Evolutionary conservation across 2,113 vertebrate genomes (phyloP).

Genomic region (Sterna hirundo): DNA sequence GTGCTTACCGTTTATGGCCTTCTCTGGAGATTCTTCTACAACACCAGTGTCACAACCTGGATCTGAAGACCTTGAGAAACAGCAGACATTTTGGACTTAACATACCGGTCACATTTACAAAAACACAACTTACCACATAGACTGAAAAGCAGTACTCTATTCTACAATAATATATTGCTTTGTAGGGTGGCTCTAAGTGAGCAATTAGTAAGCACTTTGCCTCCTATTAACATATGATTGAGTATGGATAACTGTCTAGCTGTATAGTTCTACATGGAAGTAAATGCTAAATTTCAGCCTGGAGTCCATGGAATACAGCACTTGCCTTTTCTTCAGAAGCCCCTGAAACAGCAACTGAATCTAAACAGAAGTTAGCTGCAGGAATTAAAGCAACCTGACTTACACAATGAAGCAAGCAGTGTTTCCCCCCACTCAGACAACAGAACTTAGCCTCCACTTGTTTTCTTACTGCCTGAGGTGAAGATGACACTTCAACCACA

Average conservation of each 20-base stretch:
- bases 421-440: background rate
- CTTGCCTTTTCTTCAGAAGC: background rate
- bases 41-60: conserved; percentile 75
- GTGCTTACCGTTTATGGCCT: conserved; percentile 79
- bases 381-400: background rate
- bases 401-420: background rate
- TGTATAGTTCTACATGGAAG: background rate
- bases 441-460: background rate
- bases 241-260: background rate
- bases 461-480: background rate
- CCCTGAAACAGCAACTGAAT: background rate
- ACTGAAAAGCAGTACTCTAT: background rate
- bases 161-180: background rate
- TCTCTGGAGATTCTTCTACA: conserved; percentile 94
- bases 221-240: background rate
- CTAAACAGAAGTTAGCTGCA: background rate
- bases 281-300: background rate
- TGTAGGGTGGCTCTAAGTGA: background rate
- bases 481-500: background rate
- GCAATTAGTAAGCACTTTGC: background rate
- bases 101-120: background rate
- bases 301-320: background rate
- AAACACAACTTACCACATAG: background rate
- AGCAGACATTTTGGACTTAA: background rate
- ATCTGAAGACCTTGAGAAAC: conserved; percentile 78